Evolutionary conservation across 2,888 invertebrate species (phyloP).

Genomic region (Euplexia lucipara): DNA sequence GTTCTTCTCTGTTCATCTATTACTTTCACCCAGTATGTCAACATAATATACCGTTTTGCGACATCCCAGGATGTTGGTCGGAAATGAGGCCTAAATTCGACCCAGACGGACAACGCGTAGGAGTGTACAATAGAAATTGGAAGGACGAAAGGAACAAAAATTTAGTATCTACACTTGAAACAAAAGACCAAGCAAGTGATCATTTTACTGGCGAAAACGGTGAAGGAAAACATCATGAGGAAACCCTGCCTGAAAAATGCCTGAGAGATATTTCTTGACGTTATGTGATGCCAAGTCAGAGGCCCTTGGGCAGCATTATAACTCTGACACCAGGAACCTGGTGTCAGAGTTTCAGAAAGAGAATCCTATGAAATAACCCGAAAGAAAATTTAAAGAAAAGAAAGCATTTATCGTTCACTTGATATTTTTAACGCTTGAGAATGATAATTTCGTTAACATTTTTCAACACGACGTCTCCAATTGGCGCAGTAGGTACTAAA

Average conservation of each 20-base stretch:
- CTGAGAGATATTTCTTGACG: no score
- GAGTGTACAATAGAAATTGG: not conserved
- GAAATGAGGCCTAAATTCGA: constrained; percentile 39
- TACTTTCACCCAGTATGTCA: constrained; percentile 17
- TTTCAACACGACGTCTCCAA: constrained; percentile 4
- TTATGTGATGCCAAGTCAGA: no score
- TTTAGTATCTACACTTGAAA: not conserved
- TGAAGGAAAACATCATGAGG: no score
- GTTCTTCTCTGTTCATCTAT: constrained; percentile 16
- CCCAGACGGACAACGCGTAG: not conserved
- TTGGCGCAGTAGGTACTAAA: constrained; percentile 11
- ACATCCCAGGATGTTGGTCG: constrained; percentile 24
- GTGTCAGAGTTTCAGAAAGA: no score
- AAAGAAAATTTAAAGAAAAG: not conserved
- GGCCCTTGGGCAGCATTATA: no score
- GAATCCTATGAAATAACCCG: not conserved
- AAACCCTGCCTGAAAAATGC: no score
- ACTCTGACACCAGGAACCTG: no score
- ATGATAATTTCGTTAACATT: constrained; percentile 30
- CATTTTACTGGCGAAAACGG: no score
- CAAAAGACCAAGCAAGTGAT: constrained; percentile 11
- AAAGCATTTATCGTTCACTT: not conserved
- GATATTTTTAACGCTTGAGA: constrained; percentile 6
- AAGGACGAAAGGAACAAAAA: constrained; percentile 5
- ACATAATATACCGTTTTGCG: constrained; percentile 11